Percentiles rank a stretch among this genome's conserved stretches.
Evolutionary conservation across 1,140 invertebrate species (phyloP).

Genomic region (Macrobrachium nipponense): DNA sequence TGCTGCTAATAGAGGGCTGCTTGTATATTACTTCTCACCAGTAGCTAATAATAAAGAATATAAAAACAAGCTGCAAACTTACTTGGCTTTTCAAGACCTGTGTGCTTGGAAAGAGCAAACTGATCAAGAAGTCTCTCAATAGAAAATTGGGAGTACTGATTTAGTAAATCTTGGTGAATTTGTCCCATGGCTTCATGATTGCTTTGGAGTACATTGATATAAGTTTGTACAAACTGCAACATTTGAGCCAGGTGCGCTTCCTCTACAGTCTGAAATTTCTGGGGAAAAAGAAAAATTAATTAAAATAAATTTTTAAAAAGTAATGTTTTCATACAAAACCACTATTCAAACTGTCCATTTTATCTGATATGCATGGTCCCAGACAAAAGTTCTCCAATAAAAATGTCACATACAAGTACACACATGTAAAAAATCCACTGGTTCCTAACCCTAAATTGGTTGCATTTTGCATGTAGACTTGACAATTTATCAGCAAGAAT

Average conservation of each 20-base stretch:
- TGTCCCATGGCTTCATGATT: conserved; percentile 74
- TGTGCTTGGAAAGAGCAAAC: conserved; percentile 91
- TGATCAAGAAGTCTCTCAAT: conserved; percentile 91
- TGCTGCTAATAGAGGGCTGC: no score
- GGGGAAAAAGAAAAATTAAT: conserved; percentile 55
- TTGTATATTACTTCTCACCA: no score
- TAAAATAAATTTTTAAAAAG: background rate
- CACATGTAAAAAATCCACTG: no score
- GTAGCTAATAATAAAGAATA: no score
- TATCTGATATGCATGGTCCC: no score
- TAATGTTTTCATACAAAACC: no score
- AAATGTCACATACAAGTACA: no score
- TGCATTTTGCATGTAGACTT: no score
- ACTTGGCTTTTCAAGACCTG: conserved; percentile 90
- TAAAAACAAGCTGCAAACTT: conserved; percentile 4
- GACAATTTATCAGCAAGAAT: no score
- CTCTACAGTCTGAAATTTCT: conserved; percentile 94
- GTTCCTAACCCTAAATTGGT: no score
- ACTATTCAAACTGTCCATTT: no score
- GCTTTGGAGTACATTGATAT: conserved; percentile 78
- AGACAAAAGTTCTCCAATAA: no score
- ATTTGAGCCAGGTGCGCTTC: conserved; percentile 92
- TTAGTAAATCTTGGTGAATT: conserved; percentile 90
- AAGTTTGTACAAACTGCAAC: conserved; percentile 93
- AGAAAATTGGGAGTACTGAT: conserved; percentile 89